Evolutionary conservation across 2,888 invertebrate species (phyloP), one percentile per base, ranked within the genome.

Genomic region (Orthonevra nobilis): DNA sequence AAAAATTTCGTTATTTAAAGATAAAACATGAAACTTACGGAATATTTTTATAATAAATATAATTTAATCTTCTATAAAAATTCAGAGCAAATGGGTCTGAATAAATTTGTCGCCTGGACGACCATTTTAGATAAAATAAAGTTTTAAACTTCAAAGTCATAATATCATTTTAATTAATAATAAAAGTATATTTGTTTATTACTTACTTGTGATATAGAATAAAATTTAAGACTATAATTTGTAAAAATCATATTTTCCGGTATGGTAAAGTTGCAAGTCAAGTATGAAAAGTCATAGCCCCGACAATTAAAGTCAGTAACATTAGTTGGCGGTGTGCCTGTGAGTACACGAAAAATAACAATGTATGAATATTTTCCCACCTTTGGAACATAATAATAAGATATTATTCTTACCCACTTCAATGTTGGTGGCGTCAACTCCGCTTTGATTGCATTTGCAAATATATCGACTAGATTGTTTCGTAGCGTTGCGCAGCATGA

Each of bases 201-300:
- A 28, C 66, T 73, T 58, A 73, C 73, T n/a, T 50, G 56, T 17
- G 50, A 36, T 30, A 14, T 36, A 32, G 30, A 28, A 15, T 46
- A 23, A n/a, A 72, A 77, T n/a, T 30, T 52, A 1, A 77, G 20
- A 2, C 87, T 87, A 83, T 93, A 93, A 4, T 85, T 86, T 0
- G 94, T 93, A 14, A 82, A 81, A 7, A 93, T 87, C 81, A 90
- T 91, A 86, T 88, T 92, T 89, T 90, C 84, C 0, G 92, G 92
- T 42, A 90, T 89, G 0, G 90, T 91, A 93, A 96, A 96, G 1
- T 92, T 90, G 85, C 96, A 97, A 9, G 91, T 93, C 82, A 96
- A 89, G 83, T 91, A 91, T 56, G 93, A 91, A 89, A 94, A 93
- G 86, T 96, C 94, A 81, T 91, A 89, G 7, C 95, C 93, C 48